Conservation (phyloP, 2,888 invertebrate species). For the Eilema caniola region DNA sequence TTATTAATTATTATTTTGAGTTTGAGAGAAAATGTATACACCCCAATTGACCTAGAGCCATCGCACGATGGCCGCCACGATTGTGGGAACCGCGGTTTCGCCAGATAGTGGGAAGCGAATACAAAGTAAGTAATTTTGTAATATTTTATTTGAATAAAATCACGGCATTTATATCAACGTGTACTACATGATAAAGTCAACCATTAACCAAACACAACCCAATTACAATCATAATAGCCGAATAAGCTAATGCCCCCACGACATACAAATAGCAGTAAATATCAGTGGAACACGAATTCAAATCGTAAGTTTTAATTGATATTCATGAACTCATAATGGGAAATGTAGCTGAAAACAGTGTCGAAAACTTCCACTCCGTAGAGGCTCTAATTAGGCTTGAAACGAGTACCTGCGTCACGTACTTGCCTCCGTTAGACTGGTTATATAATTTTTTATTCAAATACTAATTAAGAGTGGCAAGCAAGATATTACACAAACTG, state of each 20-base stretch:
- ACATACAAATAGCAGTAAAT: conserved; percentile 80
- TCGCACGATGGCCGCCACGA: no score
- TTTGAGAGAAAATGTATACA: no score
- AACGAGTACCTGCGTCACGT: conserved; percentile 53
- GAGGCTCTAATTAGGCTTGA: conserved; percentile 60
- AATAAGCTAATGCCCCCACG: conserved; percentile 68
- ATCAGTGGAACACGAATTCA: conserved; percentile 72
- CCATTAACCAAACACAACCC: conserved; percentile 63
- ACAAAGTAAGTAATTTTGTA: not conserved
- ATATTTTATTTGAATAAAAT: not conserved
- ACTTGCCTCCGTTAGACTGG: conserved; percentile 39
- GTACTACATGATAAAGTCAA: not conserved
- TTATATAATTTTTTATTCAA: conserved; percentile 37
- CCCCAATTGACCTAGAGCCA: no score
- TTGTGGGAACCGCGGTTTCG: no score
- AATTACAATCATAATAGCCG: conserved; percentile 68
- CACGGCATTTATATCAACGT: not conserved
- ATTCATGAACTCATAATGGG: conserved; percentile 75
- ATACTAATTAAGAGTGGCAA: conserved; percentile 42
- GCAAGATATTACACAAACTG: conserved; percentile 29
- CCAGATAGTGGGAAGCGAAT: not conserved
- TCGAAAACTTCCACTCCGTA: conserved; percentile 59
- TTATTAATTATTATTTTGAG: no score
- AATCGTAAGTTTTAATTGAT: conserved; percentile 79
- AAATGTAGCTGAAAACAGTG: conserved; percentile 59